Conservation (phyloP, 2,797 vertebrate species). For the Smutsia gigantea region DNA sequence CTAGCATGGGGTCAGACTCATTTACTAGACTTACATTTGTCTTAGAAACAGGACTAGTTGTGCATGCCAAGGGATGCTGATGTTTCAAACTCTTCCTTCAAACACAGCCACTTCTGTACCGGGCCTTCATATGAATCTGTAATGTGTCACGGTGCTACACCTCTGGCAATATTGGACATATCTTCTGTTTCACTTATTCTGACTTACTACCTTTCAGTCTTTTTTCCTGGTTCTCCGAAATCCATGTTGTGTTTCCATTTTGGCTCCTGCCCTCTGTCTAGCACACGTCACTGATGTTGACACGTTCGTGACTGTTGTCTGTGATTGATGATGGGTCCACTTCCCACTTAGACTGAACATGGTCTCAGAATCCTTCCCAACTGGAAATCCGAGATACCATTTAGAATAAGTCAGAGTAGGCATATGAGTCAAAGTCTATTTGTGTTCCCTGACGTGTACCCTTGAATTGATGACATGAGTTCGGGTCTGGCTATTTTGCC, state of each 20-base stretch:
- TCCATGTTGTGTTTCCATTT: not conserved
- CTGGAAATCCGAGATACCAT: not conserved
- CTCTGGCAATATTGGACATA: not conserved
- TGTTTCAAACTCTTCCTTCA: not conserved
- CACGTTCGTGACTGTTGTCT: not conserved
- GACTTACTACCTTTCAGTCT: not conserved
- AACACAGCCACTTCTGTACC: not conserved
- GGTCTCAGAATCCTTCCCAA: not conserved
- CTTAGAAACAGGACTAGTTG: not conserved
- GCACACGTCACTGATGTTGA: not conserved
- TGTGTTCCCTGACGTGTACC: not conserved
- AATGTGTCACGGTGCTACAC: not conserved
- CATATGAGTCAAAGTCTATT: not conserved
- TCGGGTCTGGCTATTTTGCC: not conserved
- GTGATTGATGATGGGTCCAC: not conserved
- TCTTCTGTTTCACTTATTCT: not conserved
- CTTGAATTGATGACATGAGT: not conserved
- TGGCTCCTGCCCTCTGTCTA: not conserved
- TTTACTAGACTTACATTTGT: not conserved
- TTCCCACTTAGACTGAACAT: not conserved
- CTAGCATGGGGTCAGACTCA: not conserved
- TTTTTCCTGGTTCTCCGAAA: not conserved
- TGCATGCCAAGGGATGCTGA: not conserved
- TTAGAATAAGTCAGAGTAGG: not conserved
- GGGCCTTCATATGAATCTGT: not conserved